Percentiles rank a stretch among this genome's conserved stretches.
phyloP scores from a whole-genome alignment of 2,888 invertebrate species.

The Tricholauxania praeusta region DNA sequence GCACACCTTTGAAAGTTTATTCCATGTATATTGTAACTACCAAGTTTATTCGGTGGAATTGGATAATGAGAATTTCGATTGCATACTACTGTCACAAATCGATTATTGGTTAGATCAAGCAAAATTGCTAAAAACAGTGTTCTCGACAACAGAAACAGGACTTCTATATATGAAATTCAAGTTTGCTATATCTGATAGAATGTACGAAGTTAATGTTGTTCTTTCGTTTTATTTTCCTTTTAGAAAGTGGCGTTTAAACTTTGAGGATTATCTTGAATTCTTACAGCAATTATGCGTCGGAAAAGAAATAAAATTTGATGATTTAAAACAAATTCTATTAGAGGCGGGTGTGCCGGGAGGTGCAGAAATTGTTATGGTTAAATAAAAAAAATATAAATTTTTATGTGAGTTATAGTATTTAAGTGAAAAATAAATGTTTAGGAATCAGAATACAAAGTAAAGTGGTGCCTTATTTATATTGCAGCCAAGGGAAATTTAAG shows the following conservation, averaged over 20 bases:
- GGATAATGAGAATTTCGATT: constrained; percentile 51
- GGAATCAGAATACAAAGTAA: too few species aligned
- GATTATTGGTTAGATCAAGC: constrained; percentile 55
- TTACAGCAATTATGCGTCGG: constrained; percentile 47
- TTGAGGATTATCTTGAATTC: constrained; percentile 52
- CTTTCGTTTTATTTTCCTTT: constrained; percentile 23
- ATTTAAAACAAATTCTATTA: constrained; percentile 48
- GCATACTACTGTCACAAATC: constrained; percentile 54
- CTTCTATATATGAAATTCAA: constrained; percentile 54
- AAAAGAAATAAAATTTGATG: constrained; percentile 46
- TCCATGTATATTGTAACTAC: constrained; percentile 52
- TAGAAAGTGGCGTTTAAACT: constrained; percentile 55
- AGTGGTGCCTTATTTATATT: constrained; percentile 27
- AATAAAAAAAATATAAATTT: constrained; percentile 58
- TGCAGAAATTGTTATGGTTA: constrained; percentile 45
- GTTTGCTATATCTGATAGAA: constrained; percentile 37
- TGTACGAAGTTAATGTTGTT: neutral
- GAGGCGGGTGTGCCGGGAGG: constrained; percentile 51
- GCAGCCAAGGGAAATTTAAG: constrained; percentile 30
- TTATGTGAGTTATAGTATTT: constrained; percentile 48
- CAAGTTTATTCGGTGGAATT: constrained; percentile 48
- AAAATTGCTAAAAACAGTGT: constrained; percentile 48
- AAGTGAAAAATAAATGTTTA: constrained; percentile 41
- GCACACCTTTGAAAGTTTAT: constrained; percentile 53
- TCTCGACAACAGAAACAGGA: constrained; percentile 53